Percentiles rank a stretch among this genome's conserved stretches.
Evolutionary conservation across 2,113 vertebrate genomes (phyloP).

Genomic region (Rhinoderma darwinii): DNA sequence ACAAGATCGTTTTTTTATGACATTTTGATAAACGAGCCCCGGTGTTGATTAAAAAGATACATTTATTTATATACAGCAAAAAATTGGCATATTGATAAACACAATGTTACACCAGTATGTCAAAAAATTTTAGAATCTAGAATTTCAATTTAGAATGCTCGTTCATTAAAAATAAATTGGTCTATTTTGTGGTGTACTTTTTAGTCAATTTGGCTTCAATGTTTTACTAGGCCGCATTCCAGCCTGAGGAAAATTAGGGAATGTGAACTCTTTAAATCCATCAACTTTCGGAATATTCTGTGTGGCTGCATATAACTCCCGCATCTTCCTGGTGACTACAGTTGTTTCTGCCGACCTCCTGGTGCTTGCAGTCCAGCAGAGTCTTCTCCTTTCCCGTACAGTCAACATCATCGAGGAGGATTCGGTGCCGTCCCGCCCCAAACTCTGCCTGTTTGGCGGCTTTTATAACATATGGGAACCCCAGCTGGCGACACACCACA

Average conservation of each 20-base stretch:
- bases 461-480: constrained; percentile 76
- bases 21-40: no score
- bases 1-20: background rate
- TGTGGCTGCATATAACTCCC: constrained; percentile 81
- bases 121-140: background rate
- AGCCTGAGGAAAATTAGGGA: background rate
- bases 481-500: constrained; percentile 90
- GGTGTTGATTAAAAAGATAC: background rate
- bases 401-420: constrained; percentile 88
- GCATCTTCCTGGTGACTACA: constrained; percentile 91
- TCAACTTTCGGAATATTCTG: constrained; percentile 51
- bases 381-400: constrained; percentile 80
- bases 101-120: background rate
- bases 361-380: constrained; percentile 84
- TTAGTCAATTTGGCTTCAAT: background rate
- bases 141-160: background rate
- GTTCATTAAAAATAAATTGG: no score
- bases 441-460: constrained; percentile 86
- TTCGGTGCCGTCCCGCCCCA: constrained; percentile 78
- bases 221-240: background rate
- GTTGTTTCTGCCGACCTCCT: constrained; percentile 79
- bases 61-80: background rate
- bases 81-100: background rate
- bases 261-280: background rate
- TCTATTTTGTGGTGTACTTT: background rate